Conservation (phyloP, 2,888 invertebrate species). For the Lepidocyrtinus sp. region DNA sequence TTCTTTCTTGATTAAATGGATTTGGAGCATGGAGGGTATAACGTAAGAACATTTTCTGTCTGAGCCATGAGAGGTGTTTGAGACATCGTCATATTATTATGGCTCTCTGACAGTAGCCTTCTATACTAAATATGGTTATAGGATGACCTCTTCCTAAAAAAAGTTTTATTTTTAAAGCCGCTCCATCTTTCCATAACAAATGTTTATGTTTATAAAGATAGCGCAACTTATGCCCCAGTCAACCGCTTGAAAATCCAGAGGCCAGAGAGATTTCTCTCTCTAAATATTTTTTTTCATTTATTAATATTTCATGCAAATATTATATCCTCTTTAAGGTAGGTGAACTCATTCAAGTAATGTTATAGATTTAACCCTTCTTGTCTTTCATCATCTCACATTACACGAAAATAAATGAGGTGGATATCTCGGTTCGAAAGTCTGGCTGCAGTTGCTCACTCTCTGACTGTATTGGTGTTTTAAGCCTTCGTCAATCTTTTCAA, state of each 20-base stretch:
- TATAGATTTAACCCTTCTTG: neutral
- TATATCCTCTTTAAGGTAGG: neutral
- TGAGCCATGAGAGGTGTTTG: too few species aligned
- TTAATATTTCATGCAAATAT: neutral
- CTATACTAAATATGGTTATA: too few species aligned
- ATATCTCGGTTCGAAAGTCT: neutral
- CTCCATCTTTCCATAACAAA: neutral
- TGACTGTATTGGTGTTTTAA: constrained; percentile 2
- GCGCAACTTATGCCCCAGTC: constrained; percentile 13
- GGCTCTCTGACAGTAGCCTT: too few species aligned
- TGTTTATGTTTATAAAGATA: too few species aligned
- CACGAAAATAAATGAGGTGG: too few species aligned
- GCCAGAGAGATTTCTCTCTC: neutral
- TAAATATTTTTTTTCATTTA: neutral
- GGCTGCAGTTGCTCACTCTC: neutral
- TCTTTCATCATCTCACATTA: constrained; percentile 13
- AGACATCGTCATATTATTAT: too few species aligned
- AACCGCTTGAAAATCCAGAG: neutral
- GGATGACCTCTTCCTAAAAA: constrained; percentile 4
- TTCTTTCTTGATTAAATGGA: neutral
- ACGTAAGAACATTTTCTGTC: too few species aligned
- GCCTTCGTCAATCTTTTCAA: constrained; percentile 45
- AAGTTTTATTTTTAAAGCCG: too few species aligned
- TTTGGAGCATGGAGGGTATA: neutral
- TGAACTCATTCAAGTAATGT: constrained; percentile 10